Evolutionary conservation across 2,888 invertebrate genomes (phyloP), one percentile per base, ranked within the genome.

Genomic region (Malthinus seriepunctatus): DNA sequence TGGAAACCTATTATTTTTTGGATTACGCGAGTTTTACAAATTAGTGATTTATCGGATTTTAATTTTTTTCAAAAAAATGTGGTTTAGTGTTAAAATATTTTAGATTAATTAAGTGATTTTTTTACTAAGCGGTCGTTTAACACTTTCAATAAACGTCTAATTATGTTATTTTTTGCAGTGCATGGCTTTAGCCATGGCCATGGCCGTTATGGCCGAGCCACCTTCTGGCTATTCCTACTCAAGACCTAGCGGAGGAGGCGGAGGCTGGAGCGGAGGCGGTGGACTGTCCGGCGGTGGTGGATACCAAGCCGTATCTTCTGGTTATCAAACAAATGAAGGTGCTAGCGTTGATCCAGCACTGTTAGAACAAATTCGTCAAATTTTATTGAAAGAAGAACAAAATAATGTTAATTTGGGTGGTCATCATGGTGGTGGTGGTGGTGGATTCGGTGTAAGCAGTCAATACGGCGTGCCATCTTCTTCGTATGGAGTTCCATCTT

Each of bases 341-440:
- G 90, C 90, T 72, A 85, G 88, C 78, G 91, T 93, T 68, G 92
- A 93, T 80, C 82, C 84, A 33, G 87, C 87, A 65, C 86, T 93
- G 67, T 84, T 93, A 65, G 92, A 93, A 73, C 90, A 92, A 80
- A 87, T 93, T 74, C 88, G 91, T 71, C 90, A 91, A 78, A 91
- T 93, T 80, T 85, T 93, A 66, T 84, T 93, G 69, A 90, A 87
- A 73, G 92, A 92, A 80, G 93, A 93, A 77, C 81, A 42, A 42
- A 42, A 15, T 42, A 42, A 4, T 12, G 39, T 15, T n/a, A 4
- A 15, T 9, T 6, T 14, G 3, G 39, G 39, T 9, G 39, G 39
- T 8, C n/a, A n/a, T 23, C 80, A 81, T 52, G 78, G 79, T 12
- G 80, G 81, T 34, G 81, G 83, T 63, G 80, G 81, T 34, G 81